Base-by-base conservation (phyloP, 2,797 vertebrate species). In the Diceros bicornis region DNA sequence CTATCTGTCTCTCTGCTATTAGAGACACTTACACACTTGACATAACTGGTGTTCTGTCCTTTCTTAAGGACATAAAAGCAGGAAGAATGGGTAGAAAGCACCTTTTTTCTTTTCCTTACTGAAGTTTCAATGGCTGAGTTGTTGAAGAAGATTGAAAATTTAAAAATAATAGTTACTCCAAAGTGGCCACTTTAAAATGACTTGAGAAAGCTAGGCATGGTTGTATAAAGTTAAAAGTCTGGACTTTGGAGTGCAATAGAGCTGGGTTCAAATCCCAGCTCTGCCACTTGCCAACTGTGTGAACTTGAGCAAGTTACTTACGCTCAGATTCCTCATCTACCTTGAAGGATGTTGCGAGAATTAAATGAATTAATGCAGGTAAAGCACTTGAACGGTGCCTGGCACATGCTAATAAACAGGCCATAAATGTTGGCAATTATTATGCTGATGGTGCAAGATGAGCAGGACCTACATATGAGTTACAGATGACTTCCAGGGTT, bases 91-190 rank as follows among this genome's bases (percentile, higher is more conserved):
- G 61, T 50, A 89, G 9, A 77, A 57, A 50, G 21, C 69, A 44
- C 10, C 5, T 10, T 25, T 29, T 78, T 75, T 32, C 25, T 66
- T 55, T 62, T 52, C 50, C 83, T 92, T 75, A 68, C 29, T 85
- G 32, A 91, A 47, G 81, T 79, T 91, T 52, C 59, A 78, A 81
- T 34, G 88, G 47, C 82, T 81, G 27, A 59, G 47, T 37, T 91
- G 27, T 84, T 91, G 75, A 86, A 95, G 34, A 44, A 41, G 13
- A 75, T 27, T 7, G 44, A 75, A 75, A 32, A 71, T 81, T 88
- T 95, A 8, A 74, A 98, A 96, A 52, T 69, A 92, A 94, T 37
- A 75, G 68, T 61, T 83, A 25, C 25, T 93, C 7, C 77, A 72
- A 91, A 92, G 37, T 87, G 66, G 62, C 85, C 25, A 64, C 44